A percentile compares a stretch with the other conserved stretches of the same genome.
phyloP scores from a whole-genome alignment of 2,888 invertebrate species.

The Pharmacophagus antenor region DNA sequence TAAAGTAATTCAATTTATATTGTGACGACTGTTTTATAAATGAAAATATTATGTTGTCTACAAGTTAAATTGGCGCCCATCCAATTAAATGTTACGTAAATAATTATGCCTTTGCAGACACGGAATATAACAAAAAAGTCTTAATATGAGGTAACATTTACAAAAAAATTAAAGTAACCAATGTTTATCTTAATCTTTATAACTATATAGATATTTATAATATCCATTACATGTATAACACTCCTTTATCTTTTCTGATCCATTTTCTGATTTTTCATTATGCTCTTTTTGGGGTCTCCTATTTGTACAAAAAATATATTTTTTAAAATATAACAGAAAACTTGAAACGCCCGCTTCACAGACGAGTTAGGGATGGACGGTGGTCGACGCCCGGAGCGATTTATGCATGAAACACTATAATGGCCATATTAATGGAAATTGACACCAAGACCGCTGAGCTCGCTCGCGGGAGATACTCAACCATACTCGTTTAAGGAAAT shows the following conservation, averaged over 20 bases:
- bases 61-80: conserved; percentile 15
- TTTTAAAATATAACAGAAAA: neutral
- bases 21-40: conserved; percentile 17
- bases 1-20: conserved; percentile 23
- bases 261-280: too few species aligned
- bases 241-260: too few species aligned
- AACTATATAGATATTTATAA: too few species aligned
- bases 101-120: conserved; percentile 17
- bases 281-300: too few species aligned
- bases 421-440: conserved; percentile 74
- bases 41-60: conserved; percentile 28
- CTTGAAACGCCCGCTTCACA: neutral
- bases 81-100: conserved; percentile 20
- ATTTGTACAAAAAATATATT: neutral
- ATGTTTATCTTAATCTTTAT: too few species aligned
- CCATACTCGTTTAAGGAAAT: conserved; percentile 63
- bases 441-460: conserved; percentile 59
- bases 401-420: conserved; percentile 67
- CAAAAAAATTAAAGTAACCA: too few species aligned
- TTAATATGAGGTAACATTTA: too few species aligned
- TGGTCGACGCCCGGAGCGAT: conserved; percentile 64
- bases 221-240: too few species aligned
- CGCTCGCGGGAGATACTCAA: conserved; percentile 51
- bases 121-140: neutral
- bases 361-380: conserved; percentile 31